Conservation (phyloP, 2,113 vertebrate genomes). For the Chitala chitala region DNA sequence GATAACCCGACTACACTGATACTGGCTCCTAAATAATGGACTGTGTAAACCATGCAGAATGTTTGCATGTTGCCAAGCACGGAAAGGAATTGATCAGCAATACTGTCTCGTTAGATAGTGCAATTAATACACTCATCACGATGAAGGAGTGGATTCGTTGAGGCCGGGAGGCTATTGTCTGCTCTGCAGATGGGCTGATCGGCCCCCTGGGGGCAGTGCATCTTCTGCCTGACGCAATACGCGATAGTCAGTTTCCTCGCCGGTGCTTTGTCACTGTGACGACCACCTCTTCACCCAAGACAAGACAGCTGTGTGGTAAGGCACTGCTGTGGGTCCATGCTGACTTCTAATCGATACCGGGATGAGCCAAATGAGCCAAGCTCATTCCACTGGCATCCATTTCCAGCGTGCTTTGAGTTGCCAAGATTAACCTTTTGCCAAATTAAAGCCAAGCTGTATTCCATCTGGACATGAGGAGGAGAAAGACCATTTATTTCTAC, state of each 20-base stretch:
- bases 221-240: neutral
- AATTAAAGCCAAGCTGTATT: neutral
- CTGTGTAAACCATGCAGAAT: slow-evolving; percentile 17
- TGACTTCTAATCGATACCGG: too few species aligned
- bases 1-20: slow-evolving; percentile 31
- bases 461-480: neutral
- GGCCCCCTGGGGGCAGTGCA: neutral
- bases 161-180: neutral
- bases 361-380: neutral
- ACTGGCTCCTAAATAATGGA: slow-evolving; percentile 22
- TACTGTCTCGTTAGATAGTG: slow-evolving; percentile 23
- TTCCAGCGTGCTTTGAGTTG: neutral
- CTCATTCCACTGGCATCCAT: neutral
- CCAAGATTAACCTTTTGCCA: neutral
- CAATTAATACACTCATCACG: slow-evolving; percentile 11
- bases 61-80: slow-evolving; percentile 25
- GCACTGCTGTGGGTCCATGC: neutral
- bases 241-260: too few species aligned
- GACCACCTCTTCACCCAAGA: neutral
- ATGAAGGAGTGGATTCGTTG: neutral
- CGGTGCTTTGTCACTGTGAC: neutral
- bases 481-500: neutral
- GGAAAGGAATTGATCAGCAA: slow-evolving; percentile 31
- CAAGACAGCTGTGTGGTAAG: neutral
- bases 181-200: neutral